phyloP scores from a whole-genome alignment of 2,113 vertebrate species.

The Rissa tridactyla region DNA sequence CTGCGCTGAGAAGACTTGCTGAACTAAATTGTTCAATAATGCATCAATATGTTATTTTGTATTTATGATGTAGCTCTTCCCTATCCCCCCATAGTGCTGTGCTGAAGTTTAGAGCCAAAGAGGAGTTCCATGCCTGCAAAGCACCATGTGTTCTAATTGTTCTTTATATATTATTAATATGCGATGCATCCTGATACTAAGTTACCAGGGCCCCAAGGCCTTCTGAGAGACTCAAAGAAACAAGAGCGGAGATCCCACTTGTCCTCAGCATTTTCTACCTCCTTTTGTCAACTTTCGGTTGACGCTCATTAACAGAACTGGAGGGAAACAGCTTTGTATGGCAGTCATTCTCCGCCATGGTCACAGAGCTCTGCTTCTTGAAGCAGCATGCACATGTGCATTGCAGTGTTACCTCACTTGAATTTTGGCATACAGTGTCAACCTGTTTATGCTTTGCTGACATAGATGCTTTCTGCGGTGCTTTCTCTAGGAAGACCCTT shows the following conservation, averaged over 20 bases:
- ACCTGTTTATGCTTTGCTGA: background rate
- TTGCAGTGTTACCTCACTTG: rapidly evolving
- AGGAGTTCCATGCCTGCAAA: background rate
- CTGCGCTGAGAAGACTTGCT: background rate
- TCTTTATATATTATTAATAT: conserved; percentile 31
- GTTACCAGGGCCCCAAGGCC: background rate
- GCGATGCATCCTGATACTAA: background rate
- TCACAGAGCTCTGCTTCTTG: background rate
- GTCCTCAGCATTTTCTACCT: background rate
- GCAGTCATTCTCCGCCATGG: background rate
- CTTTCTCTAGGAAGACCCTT: background rate
- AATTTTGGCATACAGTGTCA: background rate
- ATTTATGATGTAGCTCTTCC: conserved; percentile 7
- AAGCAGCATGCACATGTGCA: background rate
- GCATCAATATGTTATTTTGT: background rate
- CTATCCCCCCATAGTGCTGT: background rate
- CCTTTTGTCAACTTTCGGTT: background rate
- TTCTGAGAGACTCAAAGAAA: background rate
- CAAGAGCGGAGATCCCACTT: background rate
- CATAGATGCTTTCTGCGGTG: background rate
- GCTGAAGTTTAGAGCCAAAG: background rate
- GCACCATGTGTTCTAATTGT: conserved; percentile 7
- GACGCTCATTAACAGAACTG: background rate
- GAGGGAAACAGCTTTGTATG: background rate
- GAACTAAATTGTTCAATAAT: conserved; percentile 50